Conservation (phyloP, 2,113 vertebrate species). For the Pterocles orientalis region DNA sequence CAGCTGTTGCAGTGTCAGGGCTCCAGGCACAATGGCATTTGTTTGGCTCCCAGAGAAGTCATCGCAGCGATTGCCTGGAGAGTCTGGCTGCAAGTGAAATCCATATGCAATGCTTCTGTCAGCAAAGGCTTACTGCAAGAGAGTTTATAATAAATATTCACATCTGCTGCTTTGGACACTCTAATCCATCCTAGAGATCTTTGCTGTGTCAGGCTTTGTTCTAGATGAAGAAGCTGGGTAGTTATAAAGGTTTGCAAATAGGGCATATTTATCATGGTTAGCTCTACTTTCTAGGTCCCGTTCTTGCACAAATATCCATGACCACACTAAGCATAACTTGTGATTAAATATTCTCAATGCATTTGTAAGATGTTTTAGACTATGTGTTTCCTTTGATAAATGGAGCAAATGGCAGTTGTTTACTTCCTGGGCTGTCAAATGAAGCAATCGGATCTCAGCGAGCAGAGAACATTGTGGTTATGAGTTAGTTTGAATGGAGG, state of each 20-base stretch:
- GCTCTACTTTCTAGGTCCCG: slow-evolving; percentile 38
- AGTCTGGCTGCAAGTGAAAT: slow-evolving; percentile 53
- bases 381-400: not conserved
- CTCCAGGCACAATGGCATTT: slow-evolving; percentile 22
- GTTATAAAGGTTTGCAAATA: slow-evolving; percentile 76
- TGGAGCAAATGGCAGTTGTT: not conserved
- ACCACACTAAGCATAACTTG: not conserved
- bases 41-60: slow-evolving; percentile 54
- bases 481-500: not conserved
- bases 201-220: slow-evolving; percentile 82
- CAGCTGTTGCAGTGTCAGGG: slow-evolving; percentile 7
- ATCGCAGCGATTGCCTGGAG: slow-evolving; percentile 39
- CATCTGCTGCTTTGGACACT: slow-evolving; percentile 79
- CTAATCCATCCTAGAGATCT: slow-evolving; percentile 79
- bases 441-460: not conserved
- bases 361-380: not conserved
- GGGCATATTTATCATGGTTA: slow-evolving; percentile 77
- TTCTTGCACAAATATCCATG: slow-evolving; percentile 39
- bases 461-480: not conserved
- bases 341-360: slow-evolving; percentile 23
- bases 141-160: slow-evolving; percentile 79
- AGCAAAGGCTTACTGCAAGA: slow-evolving; percentile 72
- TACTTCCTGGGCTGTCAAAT: not conserved
- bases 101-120: slow-evolving; percentile 72
- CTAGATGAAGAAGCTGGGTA: slow-evolving; percentile 70